Conservation (phyloP, 2,888 invertebrate species). For the Philhelius pedissequus region DNA sequence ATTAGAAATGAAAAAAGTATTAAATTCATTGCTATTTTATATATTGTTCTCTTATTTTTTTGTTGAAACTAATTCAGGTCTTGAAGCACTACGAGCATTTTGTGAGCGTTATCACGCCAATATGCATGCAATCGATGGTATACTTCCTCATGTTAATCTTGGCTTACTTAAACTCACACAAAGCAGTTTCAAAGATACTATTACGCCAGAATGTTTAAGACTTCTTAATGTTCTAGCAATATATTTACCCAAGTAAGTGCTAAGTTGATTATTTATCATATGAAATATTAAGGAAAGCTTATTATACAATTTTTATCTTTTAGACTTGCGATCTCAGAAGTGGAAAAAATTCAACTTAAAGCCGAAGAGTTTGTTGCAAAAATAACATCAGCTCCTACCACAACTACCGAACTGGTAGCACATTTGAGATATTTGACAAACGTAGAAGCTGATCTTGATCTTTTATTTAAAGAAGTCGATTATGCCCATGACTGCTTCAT, state of each 20-base stretch:
- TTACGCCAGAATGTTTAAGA: slow-evolving; percentile 85
- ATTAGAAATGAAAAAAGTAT: slow-evolving; percentile 83
- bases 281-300: not conserved
- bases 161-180: slow-evolving; percentile 87
- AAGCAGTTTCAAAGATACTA: slow-evolving; percentile 85
- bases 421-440: slow-evolving; percentile 81
- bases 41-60: not conserved
- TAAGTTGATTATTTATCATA: not conserved
- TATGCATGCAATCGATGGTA: slow-evolving; percentile 83
- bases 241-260: slow-evolving; percentile 83
- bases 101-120: slow-evolving; percentile 86
- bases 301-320: not conserved
- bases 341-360: slow-evolving; percentile 77
- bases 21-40: not conserved
- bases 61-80: slow-evolving; percentile 76
- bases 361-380: slow-evolving; percentile 82
- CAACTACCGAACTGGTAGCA: slow-evolving; percentile 85
- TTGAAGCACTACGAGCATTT: slow-evolving; percentile 83
- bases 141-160: slow-evolving; percentile 84
- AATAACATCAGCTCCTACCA: slow-evolving; percentile 83
- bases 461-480: slow-evolving; percentile 86
- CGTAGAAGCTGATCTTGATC: slow-evolving; percentile 83
- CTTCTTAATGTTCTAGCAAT: slow-evolving; percentile 84
- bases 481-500: slow-evolving; percentile 91
- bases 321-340: slow-evolving; percentile 84